Evolutionary conservation across 2,888 invertebrate genomes (phyloP).

Genomic region (Scaptomyza reducta): DNA sequence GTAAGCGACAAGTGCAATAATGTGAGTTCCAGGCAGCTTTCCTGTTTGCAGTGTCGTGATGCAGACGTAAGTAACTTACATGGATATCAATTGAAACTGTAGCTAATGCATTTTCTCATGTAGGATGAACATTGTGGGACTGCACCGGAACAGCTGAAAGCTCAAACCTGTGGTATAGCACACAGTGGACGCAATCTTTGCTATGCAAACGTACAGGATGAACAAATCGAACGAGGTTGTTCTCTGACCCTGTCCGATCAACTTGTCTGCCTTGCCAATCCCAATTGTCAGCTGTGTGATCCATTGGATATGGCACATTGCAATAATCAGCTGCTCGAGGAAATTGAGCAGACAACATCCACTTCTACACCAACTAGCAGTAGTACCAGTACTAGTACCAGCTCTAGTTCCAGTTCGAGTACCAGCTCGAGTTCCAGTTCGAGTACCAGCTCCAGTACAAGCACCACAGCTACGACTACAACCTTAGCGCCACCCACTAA

Average conservation of each 20-base stretch:
- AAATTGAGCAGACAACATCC: slow-evolving; percentile 10
- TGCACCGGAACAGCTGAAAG: slow-evolving; percentile 28
- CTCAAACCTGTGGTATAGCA: slow-evolving; percentile 44
- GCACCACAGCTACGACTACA: slow-evolving; percentile 12
- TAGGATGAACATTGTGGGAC: slow-evolving; percentile 45
- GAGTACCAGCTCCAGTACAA: neutral
- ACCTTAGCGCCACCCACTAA: slow-evolving; percentile 21
- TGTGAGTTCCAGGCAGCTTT: slow-evolving; percentile 38
- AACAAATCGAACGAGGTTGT: slow-evolving; percentile 47
- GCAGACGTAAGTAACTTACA: slow-evolving; percentile 45
- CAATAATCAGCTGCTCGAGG: slow-evolving; percentile 41
- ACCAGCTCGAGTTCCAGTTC: neutral
- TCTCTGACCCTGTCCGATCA: slow-evolving; percentile 46
- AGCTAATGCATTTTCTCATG: fast-evolving
- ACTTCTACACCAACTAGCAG: slow-evolving; percentile 16
- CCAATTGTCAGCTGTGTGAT: slow-evolving; percentile 61
- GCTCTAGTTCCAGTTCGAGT: neutral
- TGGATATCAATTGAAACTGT: fast-evolving
- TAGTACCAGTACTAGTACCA: slow-evolving; percentile 12
- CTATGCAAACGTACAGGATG: slow-evolving; percentile 34
- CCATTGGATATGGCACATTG: slow-evolving; percentile 40
- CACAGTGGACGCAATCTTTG: slow-evolving; percentile 59
- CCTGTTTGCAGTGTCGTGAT: slow-evolving; percentile 71
- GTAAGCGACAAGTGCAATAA: slow-evolving; percentile 64
- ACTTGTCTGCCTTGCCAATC: slow-evolving; percentile 33